Conservation (phyloP, 2,888 invertebrate genomes). For the Tetanocera ferruginea region DNA sequence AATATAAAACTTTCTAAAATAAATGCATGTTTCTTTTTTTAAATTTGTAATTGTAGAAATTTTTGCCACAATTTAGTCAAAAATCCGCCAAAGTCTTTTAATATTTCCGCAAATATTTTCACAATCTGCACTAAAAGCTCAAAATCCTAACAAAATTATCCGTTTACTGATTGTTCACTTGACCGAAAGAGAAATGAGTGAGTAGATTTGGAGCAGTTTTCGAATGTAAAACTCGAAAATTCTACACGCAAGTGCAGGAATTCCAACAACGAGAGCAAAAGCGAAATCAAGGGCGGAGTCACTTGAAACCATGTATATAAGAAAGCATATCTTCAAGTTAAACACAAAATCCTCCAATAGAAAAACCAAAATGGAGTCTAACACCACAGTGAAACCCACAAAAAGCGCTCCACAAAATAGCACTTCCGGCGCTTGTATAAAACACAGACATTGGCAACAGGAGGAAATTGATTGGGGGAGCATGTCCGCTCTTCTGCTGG, state of each 20-base stretch:
- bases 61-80: too few species aligned
- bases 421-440: neutral
- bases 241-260: slow-evolving; percentile 39
- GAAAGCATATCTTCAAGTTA: slow-evolving; percentile 27
- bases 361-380: slow-evolving; percentile 66
- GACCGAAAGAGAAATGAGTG: neutral
- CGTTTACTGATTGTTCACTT: neutral
- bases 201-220: slow-evolving; percentile 18
- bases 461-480: slow-evolving; percentile 56
- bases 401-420: neutral
- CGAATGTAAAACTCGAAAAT: slow-evolving; percentile 43
- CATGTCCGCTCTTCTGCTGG: slow-evolving; percentile 4
- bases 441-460: slow-evolving; percentile 21
- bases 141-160: neutral
- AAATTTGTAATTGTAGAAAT: too few species aligned
- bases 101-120: neutral
- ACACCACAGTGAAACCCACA: neutral
- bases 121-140: neutral
- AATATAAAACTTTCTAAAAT: too few species aligned
- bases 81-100: too few species aligned
- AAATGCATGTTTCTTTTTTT: too few species aligned
- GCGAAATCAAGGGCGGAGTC: slow-evolving; percentile 46
- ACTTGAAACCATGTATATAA: slow-evolving; percentile 2
- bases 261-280: slow-evolving; percentile 16
- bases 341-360: slow-evolving; percentile 62